Conservation (phyloP, 2,797 vertebrate species). For the Chanos chanos region DNA sequence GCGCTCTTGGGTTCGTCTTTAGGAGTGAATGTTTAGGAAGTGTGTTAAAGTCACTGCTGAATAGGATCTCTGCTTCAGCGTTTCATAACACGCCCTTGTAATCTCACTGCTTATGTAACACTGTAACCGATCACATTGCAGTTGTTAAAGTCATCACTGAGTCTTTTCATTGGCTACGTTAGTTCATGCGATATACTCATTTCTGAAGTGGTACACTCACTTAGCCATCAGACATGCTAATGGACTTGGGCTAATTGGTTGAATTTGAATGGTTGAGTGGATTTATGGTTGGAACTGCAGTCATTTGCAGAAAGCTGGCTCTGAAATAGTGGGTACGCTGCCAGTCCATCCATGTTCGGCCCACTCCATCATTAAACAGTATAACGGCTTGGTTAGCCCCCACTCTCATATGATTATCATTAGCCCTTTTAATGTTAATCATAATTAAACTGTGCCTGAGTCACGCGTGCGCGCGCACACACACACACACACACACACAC, state of each 20-base stretch:
- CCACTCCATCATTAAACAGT: constrained; percentile 27
- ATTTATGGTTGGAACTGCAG: constrained; percentile 37
- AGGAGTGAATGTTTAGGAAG: too few species aligned
- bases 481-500: neutral
- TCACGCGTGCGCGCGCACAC: neutral
- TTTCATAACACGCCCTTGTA: too few species aligned
- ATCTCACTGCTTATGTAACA: too few species aligned
- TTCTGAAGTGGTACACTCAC: constrained; percentile 4
- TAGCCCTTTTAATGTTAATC: constrained; percentile 37
- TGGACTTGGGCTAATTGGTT: constrained; percentile 36
- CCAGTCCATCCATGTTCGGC: constrained; percentile 46
- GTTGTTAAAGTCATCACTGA: neutral
- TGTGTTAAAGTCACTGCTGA: neutral
- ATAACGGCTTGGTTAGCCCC: constrained; percentile 30
- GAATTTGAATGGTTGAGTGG: constrained; percentile 37
- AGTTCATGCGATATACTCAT: too few species aligned
- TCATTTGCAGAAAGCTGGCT: constrained; percentile 30
- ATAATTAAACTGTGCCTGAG: constrained; percentile 24
- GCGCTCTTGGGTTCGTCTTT: neutral
- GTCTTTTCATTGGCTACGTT: too few species aligned
- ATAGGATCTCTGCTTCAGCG: too few species aligned
- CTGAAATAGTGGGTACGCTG: constrained; percentile 42
- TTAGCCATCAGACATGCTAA: constrained; percentile 31
- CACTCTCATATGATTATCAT: constrained; percentile 22
- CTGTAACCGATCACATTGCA: too few species aligned